Percentiles rank a stretch among this genome's conserved stretches.
phyloP scores from a whole-genome alignment of 2,888 invertebrate species.

The Eutolmus rufibarbis region DNA sequence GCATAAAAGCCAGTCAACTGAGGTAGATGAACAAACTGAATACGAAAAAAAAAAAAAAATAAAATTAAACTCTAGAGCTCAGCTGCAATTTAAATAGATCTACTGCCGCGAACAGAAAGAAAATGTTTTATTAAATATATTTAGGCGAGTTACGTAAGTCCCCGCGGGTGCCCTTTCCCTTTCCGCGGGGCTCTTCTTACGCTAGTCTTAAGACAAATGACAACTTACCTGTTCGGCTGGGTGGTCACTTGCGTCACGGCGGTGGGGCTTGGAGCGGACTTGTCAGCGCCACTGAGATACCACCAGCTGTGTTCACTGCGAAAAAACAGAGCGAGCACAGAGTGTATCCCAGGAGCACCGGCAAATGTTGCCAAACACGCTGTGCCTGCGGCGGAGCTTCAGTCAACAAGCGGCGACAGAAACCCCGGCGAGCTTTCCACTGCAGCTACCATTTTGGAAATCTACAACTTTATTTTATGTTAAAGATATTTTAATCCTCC shows the following conservation, averaged over 20 bases:
- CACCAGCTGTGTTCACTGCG: constrained; percentile 99
- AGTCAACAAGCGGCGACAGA: not conserved
- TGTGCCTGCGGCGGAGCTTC: not conserved
- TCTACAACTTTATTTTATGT: not conserved
- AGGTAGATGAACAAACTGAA: not conserved
- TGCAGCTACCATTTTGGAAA: not conserved
- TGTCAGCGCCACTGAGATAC: constrained; percentile 87
- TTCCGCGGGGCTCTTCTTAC: not conserved
- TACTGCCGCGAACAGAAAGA: not conserved
- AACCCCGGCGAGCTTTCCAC: not conserved
- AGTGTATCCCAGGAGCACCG: constrained; percentile 92
- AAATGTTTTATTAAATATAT: not conserved
- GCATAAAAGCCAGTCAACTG: not conserved
- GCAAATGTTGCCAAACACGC: not conserved
- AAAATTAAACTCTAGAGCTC: not conserved
- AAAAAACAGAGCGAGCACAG: constrained; percentile 90
- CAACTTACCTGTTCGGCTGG: not conserved
- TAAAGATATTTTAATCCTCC: not conserved
- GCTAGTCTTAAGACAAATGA: not conserved
- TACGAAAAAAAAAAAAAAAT: not conserved
- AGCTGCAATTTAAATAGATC: not conserved
- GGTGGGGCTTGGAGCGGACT: constrained; percentile 59
- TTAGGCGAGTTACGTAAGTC: not conserved
- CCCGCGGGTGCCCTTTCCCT: not conserved
- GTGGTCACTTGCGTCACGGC: not conserved